Evolutionary conservation across 2,797 vertebrate genomes (phyloP), one percentile per base, ranked within the genome.

Genomic region (Peromyscus attwateri): DNA sequence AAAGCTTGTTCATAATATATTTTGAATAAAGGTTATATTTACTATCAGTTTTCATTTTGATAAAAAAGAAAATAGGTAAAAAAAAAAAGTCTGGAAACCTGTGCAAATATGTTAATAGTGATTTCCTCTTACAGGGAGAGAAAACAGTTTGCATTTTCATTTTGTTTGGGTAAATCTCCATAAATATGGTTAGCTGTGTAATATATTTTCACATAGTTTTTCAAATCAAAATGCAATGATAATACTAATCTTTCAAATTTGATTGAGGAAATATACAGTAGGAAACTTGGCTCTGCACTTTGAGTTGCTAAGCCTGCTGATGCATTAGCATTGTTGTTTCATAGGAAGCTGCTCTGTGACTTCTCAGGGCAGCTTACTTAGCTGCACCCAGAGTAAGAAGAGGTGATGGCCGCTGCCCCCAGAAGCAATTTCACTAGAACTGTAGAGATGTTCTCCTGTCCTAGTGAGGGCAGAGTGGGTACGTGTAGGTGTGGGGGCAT

Each of bases 121-220:
- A 12, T 79, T 87, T 40, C 37, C 17, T 92, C 68, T 70, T 87
- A 16, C 16, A 25, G n/a, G 6, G 31, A 90, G 43, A 29, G 49
- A 76, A 95, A 94, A 4, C 37, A 14, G 25, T 85, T 94, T 91
- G 70, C 60, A 60, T 81, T 95, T 94, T 80, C 31, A 34, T 94
- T 87, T 94, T 46, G 40, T 75, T 80, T 92, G 14, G 43, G 40
- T 64, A 55, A 88, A 37, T 87, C 27, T 70, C 88, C 66, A 70
- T 73, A 57, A 92, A 71, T 80, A 52, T 62, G 34, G n/a, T 10
- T 77, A 89, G 52, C 34, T 92, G 93, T 85, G 7, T 84, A 93
- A 84, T 89, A 70, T 66, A 25, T 76, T 95, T 94, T 88, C 43
- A 85, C 23, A 12, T 75, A 62, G 37, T 64, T 34, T 52, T 21